These are phyloP conservation scores for Plodia interpunctella DNA, from an alignment of 1,140 invertebrate genomes.

Conservation along the genomic window DNA sequence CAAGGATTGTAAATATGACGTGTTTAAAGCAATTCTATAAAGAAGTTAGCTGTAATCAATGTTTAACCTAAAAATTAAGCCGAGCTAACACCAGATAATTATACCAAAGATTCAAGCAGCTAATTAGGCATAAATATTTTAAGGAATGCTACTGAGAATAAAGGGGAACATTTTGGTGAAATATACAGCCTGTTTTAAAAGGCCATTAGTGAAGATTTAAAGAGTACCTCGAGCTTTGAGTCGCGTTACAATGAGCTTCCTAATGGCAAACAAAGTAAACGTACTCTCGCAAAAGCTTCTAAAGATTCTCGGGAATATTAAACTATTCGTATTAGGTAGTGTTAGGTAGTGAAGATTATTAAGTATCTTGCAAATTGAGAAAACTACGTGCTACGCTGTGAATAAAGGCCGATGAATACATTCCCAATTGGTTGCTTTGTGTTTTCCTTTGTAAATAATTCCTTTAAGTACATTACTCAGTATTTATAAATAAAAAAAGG, in stretches of 20 bases:
- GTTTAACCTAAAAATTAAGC: too few species aligned
- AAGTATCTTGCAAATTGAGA: background rate
- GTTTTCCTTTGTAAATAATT: too few species aligned
- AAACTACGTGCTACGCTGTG: background rate
- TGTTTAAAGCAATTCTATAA: too few species aligned
- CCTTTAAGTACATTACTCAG: too few species aligned
- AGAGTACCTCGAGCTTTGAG: conserved; percentile 43
- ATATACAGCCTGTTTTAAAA: conserved; percentile 51
- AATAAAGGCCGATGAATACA: too few species aligned
- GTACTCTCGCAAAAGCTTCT: conserved; percentile 9
- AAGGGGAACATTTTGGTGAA: conserved; percentile 33
- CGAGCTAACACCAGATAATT: background rate
- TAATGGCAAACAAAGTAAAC: conserved; percentile 42
- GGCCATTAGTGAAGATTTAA: conserved; percentile 55
- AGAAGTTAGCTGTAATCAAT: too few species aligned
- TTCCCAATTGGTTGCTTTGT: too few species aligned
- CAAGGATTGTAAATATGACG: too few species aligned
- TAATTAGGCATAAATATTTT: conserved; percentile 36
- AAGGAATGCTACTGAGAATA: conserved; percentile 31
- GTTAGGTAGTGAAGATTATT: background rate
- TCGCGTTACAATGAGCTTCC: conserved; percentile 44
- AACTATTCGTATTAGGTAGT: conserved; percentile 1
- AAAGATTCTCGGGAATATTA: conserved; percentile 5
- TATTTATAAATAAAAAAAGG: too few species aligned
- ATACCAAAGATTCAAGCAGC: conserved; percentile 5